These are phyloP conservation scores for Brachirus orientalis DNA, from an alignment of 2,113 vertebrate species.

Conservation along the genomic window DNA sequence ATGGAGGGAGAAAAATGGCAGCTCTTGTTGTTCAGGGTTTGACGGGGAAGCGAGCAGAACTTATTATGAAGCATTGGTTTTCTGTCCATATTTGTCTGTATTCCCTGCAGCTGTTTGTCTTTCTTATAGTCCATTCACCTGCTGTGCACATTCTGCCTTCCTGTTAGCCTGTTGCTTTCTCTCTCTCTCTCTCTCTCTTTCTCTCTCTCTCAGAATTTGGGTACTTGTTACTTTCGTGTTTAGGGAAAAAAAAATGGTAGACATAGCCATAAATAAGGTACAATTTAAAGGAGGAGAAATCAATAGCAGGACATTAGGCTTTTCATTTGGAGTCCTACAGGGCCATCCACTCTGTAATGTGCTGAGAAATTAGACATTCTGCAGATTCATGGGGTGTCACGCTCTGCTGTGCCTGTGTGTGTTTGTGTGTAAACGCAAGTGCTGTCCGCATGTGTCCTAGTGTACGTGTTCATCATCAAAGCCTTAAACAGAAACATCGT, in stretches of 20 bases:
- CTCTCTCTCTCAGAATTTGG: conserved; percentile 1
- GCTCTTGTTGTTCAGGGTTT: conserved; percentile 34
- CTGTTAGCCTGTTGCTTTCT: conserved; percentile 46
- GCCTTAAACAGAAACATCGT: conserved; percentile 43
- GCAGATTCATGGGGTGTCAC: conserved; percentile 68
- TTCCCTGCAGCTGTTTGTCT: conserved; percentile 52
- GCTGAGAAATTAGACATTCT: conserved; percentile 71
- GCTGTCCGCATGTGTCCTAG: background rate
- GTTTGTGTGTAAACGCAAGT: background rate
- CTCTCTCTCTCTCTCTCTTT: background rate
- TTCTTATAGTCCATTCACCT: conserved; percentile 45
- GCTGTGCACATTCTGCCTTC: conserved; percentile 29
- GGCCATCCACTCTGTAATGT: conserved; percentile 68
- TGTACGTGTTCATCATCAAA: conserved; percentile 14
- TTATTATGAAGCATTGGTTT: conserved; percentile 35
- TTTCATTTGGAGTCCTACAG: conserved; percentile 76
- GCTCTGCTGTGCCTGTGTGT: conserved; percentile 8
- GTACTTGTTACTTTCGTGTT: conserved; percentile 20
- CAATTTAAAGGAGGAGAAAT: conserved; percentile 80
- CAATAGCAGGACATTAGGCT: conserved; percentile 76
- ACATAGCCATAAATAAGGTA: conserved; percentile 76
- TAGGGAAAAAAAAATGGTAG: conserved; percentile 14
- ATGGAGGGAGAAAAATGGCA: conserved; percentile 38
- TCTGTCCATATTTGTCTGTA: conserved; percentile 38
- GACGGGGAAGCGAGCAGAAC: conserved; percentile 43